A percentile compares a stretch with the other conserved stretches of the same genome.
Evolutionary conservation across 2,797 vertebrate genomes (phyloP).

Genomic region (Loriculus beryllinus): DNA sequence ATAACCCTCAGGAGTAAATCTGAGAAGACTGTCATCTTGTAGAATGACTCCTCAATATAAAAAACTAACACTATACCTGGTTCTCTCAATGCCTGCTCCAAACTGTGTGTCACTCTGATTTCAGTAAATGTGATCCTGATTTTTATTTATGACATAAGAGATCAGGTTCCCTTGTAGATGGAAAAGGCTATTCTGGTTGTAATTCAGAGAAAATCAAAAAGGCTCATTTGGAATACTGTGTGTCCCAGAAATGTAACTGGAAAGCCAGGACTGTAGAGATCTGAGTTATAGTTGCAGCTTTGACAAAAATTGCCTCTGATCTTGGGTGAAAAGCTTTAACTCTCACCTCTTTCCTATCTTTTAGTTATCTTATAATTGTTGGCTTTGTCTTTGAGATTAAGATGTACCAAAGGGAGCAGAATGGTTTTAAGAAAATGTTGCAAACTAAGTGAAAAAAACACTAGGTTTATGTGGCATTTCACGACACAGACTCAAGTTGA

Average conservation of each 20-base stretch:
- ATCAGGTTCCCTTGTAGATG: not conserved
- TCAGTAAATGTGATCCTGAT: not conserved
- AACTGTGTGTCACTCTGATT: not conserved
- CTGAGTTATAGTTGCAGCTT: not conserved
- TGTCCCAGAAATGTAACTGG: not conserved
- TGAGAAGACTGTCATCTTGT: not conserved
- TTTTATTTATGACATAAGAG: not conserved
- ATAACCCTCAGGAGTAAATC: not conserved
- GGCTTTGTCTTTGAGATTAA: not conserved
- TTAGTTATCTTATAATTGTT: not conserved
- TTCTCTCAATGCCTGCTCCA: not conserved
- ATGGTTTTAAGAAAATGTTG: not conserved
- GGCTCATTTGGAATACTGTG: not conserved
- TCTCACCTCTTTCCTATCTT: not conserved
- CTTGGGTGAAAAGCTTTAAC: not conserved
- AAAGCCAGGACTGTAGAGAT: not conserved
- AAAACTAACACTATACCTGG: not conserved
- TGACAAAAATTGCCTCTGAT: not conserved
- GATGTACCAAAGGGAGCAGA: not conserved
- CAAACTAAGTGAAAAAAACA: not conserved
- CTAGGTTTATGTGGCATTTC: not conserved
- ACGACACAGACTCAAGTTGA: too few species aligned
- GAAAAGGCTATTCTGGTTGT: not conserved
- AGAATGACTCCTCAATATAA: not conserved
- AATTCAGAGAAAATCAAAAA: not conserved